Conservation (phyloP, 35 echinoderm and acorn worm genomes). For the Apostichopus parvimensis region DNA sequence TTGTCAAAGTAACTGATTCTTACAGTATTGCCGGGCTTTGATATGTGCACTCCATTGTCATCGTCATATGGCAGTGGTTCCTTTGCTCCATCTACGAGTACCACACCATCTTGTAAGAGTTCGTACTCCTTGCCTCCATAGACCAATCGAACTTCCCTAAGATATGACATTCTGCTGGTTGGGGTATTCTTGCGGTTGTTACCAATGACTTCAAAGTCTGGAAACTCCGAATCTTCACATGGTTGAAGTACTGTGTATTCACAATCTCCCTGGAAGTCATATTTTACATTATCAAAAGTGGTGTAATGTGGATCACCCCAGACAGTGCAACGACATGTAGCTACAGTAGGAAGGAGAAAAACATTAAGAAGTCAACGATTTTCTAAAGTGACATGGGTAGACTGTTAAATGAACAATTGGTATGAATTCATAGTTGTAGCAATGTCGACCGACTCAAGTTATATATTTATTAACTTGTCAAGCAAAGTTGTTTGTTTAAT, state of each 20-base stretch:
- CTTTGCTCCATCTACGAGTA: not conserved
- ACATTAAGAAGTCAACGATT: too few relatives aligned
- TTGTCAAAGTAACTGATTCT: not conserved
- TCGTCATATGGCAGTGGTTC: not conserved
- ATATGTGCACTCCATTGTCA: constrained; percentile 8
- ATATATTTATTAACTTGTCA: too few relatives aligned
- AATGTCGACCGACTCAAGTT: too few relatives aligned
- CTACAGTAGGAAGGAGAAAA: not conserved
- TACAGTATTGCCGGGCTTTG: not conserved
- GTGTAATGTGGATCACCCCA: too few relatives aligned
- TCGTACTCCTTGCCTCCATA: not conserved
- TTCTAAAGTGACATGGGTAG: too few relatives aligned
- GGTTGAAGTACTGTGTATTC: constrained; percentile 30
- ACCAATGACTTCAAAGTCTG: constrained; percentile 13
- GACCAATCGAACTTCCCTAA: not conserved
- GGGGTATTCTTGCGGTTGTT: not conserved
- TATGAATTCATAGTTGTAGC: too few relatives aligned
- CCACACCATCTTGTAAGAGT: not conserved
- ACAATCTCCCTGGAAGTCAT: constrained; percentile 20
- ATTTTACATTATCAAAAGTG: not conserved
- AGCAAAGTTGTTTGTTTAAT: too few relatives aligned
- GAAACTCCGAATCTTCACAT: not conserved
- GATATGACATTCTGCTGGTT: not conserved
- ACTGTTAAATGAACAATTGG: too few relatives aligned
- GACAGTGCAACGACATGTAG: too few relatives aligned